These are phyloP conservation scores for Amphipyra berbera DNA, from an alignment of 2,888 invertebrate genomes.

Conservation along the genomic window DNA sequence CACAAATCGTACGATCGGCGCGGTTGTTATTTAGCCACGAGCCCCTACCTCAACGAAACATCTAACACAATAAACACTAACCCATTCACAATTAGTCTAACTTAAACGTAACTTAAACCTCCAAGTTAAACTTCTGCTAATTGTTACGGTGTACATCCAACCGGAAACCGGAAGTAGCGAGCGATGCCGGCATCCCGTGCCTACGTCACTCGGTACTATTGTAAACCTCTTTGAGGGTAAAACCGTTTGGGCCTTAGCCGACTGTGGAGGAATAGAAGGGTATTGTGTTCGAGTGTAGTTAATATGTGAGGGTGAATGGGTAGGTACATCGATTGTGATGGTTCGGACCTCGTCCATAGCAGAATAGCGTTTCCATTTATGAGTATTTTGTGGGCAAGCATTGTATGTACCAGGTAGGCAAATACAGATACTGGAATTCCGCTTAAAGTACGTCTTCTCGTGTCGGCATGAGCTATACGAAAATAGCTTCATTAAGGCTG, in stretches of 20 bases:
- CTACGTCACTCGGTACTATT: conserved; percentile 63
- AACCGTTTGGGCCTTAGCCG: conserved; percentile 51
- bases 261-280: conserved; percentile 36
- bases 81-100: conserved; percentile 29
- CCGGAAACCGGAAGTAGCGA: conserved; percentile 62
- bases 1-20: no score
- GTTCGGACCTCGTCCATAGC: neutral
- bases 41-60: neutral
- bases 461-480: no score
- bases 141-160: conserved; percentile 40
- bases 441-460: no score
- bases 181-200: conserved; percentile 63
- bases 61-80: conserved; percentile 16
- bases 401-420: no score
- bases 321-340: conserved; percentile 34
- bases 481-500: no score
- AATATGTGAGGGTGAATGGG: conserved; percentile 14
- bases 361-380: no score
- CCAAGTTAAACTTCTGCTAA: conserved; percentile 51
- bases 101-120: conserved; percentile 6
- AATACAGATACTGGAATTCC: no score
- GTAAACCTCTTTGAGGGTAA: conserved; percentile 58
- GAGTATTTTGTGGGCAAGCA: no score
- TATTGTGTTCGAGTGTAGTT: conserved; percentile 37
- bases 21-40: no score